These are phyloP conservation scores for Crypturellus tataupa DNA, from an alignment of 2,797 vertebrate genomes.

Conservation along the genomic window DNA sequence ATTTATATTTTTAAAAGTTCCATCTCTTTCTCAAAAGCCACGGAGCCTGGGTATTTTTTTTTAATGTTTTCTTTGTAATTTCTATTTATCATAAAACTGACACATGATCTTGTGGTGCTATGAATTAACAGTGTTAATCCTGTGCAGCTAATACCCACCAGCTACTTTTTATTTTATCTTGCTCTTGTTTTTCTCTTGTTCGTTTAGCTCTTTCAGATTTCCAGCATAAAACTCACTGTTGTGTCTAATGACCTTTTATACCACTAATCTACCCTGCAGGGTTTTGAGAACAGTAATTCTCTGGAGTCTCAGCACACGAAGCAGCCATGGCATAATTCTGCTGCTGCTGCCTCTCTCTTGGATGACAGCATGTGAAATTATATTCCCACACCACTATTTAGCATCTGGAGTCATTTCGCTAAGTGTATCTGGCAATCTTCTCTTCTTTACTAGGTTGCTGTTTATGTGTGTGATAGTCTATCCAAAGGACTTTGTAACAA, in stretches of 20 bases:
- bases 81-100: background rate
- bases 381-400: constrained; percentile 2
- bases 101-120: background rate
- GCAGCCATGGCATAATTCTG: background rate
- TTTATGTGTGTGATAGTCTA: background rate
- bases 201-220: background rate
- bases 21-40: background rate
- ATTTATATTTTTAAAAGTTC: background rate
- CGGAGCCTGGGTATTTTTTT: background rate
- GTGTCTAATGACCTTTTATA: constrained; percentile 6
- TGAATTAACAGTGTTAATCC: background rate
- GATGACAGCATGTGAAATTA: background rate
- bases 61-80: background rate
- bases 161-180: background rate
- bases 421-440: background rate
- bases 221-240: background rate
- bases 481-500: background rate
- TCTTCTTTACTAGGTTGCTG: background rate
- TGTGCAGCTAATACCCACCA: background rate
- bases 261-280: background rate
- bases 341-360: background rate
- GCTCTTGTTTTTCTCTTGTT: background rate
- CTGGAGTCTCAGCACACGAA: background rate
- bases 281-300: constrained; percentile 34
- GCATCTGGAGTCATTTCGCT: constrained; percentile 16